These are phyloP conservation scores for Ctenicera cuprea DNA, from an alignment of 2,888 invertebrate genomes.

Conservation along the genomic window DNA sequence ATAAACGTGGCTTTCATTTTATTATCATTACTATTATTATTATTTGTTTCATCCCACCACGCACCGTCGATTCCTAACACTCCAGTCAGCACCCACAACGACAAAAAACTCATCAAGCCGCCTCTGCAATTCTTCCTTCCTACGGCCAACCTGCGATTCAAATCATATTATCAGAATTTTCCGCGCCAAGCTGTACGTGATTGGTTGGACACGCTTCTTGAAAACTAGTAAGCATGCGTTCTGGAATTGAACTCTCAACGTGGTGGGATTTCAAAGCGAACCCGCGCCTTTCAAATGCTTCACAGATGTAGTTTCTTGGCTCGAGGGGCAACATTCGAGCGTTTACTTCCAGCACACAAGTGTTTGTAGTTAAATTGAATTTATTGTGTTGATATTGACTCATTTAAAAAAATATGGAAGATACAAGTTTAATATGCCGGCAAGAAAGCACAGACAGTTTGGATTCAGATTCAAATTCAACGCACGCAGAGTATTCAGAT, in stretches of 20 bases:
- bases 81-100: background rate
- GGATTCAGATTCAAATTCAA: conserved; percentile 64
- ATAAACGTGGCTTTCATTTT: background rate
- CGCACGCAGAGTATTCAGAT: conserved; percentile 74
- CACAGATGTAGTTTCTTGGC: conserved; percentile 41
- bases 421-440: conserved; percentile 65
- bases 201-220: background rate
- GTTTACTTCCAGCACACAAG: conserved; percentile 26
- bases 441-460: conserved; percentile 71
- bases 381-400: conserved; percentile 15
- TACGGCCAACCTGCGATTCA: conserved; percentile 1
- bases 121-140: conserved; percentile 18
- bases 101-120: background rate
- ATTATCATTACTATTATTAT: no score
- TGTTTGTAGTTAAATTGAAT: conserved; percentile 18
- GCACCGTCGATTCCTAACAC: background rate
- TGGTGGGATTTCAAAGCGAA: conserved; percentile 51
- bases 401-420: conserved; percentile 58
- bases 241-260: conserved; percentile 24
- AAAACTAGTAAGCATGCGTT: background rate
- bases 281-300: conserved; percentile 50
- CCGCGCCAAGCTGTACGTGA: conserved; percentile 11
- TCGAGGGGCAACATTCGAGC: conserved; percentile 24
- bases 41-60: background rate
- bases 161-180: conserved; percentile 21